Conservation (phyloP, 1,140 invertebrate species). For the Bombus impatiens region DNA sequence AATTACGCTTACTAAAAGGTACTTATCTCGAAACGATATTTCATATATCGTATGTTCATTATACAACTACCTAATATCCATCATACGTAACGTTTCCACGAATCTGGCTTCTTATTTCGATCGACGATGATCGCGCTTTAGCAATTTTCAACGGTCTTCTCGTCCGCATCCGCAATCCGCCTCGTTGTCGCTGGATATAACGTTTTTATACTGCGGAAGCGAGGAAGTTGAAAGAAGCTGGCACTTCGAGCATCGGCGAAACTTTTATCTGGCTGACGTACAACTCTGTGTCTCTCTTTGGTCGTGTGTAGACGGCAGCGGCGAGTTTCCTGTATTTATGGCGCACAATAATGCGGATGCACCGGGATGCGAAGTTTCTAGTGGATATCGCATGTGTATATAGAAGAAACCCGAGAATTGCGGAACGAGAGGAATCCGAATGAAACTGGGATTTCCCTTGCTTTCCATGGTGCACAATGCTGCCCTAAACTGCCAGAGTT, state of each 20-base stretch:
- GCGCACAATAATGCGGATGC: conserved; percentile 52
- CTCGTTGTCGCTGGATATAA: background rate
- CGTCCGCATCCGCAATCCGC: background rate
- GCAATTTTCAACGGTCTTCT: background rate
- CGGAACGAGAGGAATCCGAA: conserved; percentile 25
- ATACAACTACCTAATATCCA: background rate
- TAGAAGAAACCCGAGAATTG: conserved; percentile 42
- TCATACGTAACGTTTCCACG: background rate
- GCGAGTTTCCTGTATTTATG: conserved; percentile 60
- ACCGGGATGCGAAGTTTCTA: conserved; percentile 49
- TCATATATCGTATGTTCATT: background rate
- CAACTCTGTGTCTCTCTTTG: conserved; percentile 9
- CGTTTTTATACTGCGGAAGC: conserved; percentile 5
- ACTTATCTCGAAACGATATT: background rate
- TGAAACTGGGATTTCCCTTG: conserved; percentile 43
- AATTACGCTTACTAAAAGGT: too few species aligned
- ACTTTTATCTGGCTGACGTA: conserved; percentile 48
- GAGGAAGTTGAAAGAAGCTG: conserved; percentile 30
- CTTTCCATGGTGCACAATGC: conserved; percentile 12
- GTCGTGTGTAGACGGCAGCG: background rate
- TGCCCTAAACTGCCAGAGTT: conserved; percentile 52
- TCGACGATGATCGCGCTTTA: background rate
- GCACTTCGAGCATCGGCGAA: conserved; percentile 28
- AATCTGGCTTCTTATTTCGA: background rate
- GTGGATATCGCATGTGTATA: background rate